phyloP scores from a whole-genome alignment of 2,888 invertebrate species.

The Ennomos erosarius region DNA sequence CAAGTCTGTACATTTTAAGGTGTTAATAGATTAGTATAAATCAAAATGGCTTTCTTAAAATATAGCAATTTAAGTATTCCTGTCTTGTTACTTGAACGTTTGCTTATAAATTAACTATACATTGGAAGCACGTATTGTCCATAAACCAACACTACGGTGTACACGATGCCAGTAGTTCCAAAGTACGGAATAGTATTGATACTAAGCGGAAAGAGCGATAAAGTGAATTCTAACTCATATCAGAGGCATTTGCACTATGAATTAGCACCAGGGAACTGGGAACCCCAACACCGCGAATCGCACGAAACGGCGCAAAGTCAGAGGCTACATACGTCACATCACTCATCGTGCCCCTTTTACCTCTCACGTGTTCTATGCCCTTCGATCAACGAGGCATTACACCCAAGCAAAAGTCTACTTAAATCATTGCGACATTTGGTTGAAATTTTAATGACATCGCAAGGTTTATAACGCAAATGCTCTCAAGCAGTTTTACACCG shows the following conservation, averaged over 20 bases:
- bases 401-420: slow-evolving; percentile 41
- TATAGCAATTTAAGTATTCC: too few relatives aligned
- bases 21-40: too few relatives aligned
- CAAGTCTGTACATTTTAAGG: too few relatives aligned
- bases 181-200: too few relatives aligned
- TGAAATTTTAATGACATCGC: slow-evolving; percentile 25
- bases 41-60: too few relatives aligned
- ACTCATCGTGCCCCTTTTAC: slow-evolving; percentile 72
- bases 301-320: slow-evolving; percentile 63
- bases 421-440: slow-evolving; percentile 27
- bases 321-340: slow-evolving; percentile 76
- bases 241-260: slow-evolving; percentile 48
- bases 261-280: slow-evolving; percentile 48
- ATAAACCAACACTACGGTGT: too few relatives aligned
- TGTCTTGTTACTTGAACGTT: too few relatives aligned
- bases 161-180: too few relatives aligned
- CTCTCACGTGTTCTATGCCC: slow-evolving; percentile 61
- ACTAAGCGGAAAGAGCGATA: too few relatives aligned
- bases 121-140: too few relatives aligned
- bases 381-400: slow-evolving; percentile 45
- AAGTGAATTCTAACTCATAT: neutral
- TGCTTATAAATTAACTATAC: too few relatives aligned
- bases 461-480: slow-evolving; percentile 3
- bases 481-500: slow-evolving; percentile 24
- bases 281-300: slow-evolving; percentile 56